phyloP scores from a whole-genome alignment of 2,113 vertebrate species.

The Aegypius monachus region DNA sequence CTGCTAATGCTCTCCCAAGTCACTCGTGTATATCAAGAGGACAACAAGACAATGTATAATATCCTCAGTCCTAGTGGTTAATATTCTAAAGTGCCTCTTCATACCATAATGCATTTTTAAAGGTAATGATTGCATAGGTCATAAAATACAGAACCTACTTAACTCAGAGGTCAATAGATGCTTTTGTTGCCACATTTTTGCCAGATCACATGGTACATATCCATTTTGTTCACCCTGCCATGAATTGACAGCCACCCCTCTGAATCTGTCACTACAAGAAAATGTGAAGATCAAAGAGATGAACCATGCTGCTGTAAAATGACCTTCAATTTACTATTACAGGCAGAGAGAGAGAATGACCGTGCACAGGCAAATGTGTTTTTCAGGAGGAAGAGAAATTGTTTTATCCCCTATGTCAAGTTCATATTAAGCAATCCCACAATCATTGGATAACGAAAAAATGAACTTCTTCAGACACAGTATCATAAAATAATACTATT shows the following conservation, averaged over 20 bases:
- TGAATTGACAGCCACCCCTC: background rate
- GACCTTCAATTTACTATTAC: conserved; percentile 11
- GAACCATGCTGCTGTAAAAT: background rate
- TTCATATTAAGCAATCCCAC: background rate
- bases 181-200: background rate
- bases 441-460: background rate
- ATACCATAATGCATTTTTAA: background rate
- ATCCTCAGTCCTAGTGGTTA: background rate
- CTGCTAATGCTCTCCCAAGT: background rate
- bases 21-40: background rate
- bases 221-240: background rate
- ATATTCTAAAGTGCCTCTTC: background rate
- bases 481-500: background rate
- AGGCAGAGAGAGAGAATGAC: background rate
- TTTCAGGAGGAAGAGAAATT: background rate
- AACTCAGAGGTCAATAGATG: background rate
- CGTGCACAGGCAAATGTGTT: background rate
- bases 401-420: background rate
- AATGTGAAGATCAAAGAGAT: background rate
- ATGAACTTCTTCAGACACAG: background rate
- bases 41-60: background rate
- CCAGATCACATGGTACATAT: background rate
- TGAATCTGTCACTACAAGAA: conserved; percentile 3
- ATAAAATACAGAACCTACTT: conserved; percentile 9
- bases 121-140: conserved; percentile 2